These are phyloP conservation scores for Romanogobio albipinnatus DNA, from an alignment of 2,113 vertebrate species.

Conservation along the genomic window DNA sequence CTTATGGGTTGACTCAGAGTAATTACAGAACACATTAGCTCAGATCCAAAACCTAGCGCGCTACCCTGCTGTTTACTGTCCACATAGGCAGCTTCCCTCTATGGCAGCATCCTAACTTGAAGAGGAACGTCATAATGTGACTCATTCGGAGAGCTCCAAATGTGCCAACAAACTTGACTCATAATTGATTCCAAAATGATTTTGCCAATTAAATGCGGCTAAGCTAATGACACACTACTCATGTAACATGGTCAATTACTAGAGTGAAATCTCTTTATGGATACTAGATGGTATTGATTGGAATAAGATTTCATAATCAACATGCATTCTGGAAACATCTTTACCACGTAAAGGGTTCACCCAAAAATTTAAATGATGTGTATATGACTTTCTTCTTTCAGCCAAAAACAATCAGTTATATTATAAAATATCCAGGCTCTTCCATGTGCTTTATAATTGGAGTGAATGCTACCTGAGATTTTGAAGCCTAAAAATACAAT, in stretches of 20 bases:
- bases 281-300: background rate
- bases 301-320: background rate
- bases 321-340: background rate
- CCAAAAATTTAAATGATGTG: too few relatives aligned
- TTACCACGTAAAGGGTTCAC: background rate
- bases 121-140: background rate
- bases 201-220: background rate
- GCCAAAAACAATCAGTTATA: too few relatives aligned
- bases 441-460: too few relatives aligned
- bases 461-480: too few relatives aligned
- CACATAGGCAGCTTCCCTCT: background rate
- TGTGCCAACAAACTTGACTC: background rate
- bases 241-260: background rate
- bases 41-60: background rate
- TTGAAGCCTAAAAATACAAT: too few relatives aligned
- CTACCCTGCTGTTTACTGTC: background rate
- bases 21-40: slow-evolving; percentile 4
- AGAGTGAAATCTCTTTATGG: background rate
- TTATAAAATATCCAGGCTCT: too few relatives aligned
- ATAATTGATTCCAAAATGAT: background rate
- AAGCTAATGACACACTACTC: background rate
- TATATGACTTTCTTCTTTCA: too few relatives aligned
- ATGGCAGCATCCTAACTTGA: background rate
- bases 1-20: background rate
- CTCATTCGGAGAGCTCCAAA: background rate